Percentiles rank a stretch among this genome's conserved stretches.
These are phyloP conservation scores for Pygoscelis adeliae DNA, from an alignment of 2,113 vertebrate genomes.

Conservation along the genomic window DNA sequence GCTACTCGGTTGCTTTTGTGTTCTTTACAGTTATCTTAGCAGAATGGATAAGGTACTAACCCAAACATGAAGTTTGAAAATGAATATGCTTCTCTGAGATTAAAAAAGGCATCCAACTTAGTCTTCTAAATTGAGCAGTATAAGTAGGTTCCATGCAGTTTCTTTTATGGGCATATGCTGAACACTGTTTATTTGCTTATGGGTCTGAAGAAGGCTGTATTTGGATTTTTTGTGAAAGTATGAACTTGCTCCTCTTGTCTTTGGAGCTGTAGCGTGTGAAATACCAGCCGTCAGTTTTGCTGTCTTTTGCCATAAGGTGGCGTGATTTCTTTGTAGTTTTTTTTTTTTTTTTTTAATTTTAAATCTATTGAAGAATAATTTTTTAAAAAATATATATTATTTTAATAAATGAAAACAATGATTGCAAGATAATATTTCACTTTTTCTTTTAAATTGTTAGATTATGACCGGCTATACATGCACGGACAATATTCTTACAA, in stretches of 20 bases:
- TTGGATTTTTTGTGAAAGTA: not conserved
- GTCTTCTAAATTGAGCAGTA: not conserved
- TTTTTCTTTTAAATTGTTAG: not conserved
- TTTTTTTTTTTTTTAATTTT: not conserved
- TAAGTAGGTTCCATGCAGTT: not conserved
- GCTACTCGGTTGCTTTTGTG: not conserved
- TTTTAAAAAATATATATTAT: not conserved
- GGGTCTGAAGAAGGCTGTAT: not conserved
- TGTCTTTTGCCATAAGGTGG: slow-evolving; percentile 45
- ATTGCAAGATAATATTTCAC: not conserved
- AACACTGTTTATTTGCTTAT: not conserved
- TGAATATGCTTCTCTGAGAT: not conserved
- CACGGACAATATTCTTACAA: not conserved
- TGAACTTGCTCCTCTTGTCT: not conserved
- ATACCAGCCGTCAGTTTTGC: not conserved
- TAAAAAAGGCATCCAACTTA: not conserved
- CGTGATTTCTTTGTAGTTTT: slow-evolving; percentile 22
- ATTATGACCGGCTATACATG: not conserved
- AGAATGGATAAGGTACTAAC: not conserved
- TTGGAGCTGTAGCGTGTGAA: not conserved
- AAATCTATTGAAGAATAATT: not conserved
- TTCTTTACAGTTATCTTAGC: not conserved
- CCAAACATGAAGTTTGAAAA: not conserved
- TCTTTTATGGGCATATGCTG: not conserved
- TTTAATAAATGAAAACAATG: not conserved